phyloP scores from a whole-genome alignment of 2,797 vertebrate genomes.

The Premnoplex brunnescens region DNA sequence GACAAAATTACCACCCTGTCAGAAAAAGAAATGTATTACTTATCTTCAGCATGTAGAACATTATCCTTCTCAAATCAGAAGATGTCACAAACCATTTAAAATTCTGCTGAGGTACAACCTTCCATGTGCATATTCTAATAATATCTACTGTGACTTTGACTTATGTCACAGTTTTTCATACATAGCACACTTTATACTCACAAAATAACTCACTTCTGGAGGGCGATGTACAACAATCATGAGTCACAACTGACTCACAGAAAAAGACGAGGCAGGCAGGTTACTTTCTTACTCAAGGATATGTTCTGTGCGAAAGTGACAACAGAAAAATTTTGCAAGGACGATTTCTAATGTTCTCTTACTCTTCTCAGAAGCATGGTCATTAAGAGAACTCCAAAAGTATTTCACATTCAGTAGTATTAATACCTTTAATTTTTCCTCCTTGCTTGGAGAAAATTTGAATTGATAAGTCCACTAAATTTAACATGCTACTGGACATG shows the following conservation, averaged over 20 bases:
- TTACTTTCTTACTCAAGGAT: neutral
- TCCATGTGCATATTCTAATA: neutral
- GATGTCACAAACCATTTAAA: neutral
- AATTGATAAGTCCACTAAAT: neutral
- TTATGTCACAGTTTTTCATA: slow-evolving; percentile 9
- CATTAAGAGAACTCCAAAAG: neutral
- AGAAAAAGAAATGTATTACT: neutral
- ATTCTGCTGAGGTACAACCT: neutral
- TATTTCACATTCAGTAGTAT: neutral
- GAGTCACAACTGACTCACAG: slow-evolving; percentile 50
- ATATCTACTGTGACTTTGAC: neutral
- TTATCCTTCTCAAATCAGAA: neutral
- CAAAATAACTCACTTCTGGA: slow-evolving; percentile 8
- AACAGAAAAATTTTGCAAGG: neutral
- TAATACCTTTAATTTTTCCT: neutral
- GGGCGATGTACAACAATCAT: neutral
- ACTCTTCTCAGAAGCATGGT: neutral
- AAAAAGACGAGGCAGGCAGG: neutral
- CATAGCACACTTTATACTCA: neutral
- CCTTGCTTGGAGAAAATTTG: neutral
- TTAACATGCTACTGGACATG: neutral
- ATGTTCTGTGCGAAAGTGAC: neutral
- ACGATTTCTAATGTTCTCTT: neutral
- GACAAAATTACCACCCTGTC: neutral
- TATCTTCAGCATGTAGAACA: neutral